Conservation (phyloP, 2,888 invertebrate genomes). For the Diarsia dahlii region DNA sequence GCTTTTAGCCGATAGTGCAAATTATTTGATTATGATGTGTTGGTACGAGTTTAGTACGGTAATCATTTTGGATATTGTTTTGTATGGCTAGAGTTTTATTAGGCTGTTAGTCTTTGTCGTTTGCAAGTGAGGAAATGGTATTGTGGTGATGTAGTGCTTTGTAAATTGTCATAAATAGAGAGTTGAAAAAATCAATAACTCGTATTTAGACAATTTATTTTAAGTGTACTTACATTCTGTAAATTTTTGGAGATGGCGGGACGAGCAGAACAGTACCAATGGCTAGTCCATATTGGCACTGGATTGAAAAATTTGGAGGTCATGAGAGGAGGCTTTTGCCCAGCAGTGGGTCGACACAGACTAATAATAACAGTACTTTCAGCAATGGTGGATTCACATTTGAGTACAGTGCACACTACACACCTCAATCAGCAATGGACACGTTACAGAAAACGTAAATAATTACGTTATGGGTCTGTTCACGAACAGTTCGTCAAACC, state of each 20-base stretch:
- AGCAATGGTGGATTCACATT: neutral
- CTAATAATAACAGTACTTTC: neutral
- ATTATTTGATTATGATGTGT: slow-evolving; percentile 43
- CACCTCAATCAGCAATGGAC: neutral
- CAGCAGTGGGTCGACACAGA: too few species aligned
- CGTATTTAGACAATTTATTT: neutral
- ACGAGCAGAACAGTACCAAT: too few species aligned
- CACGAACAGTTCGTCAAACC: neutral
- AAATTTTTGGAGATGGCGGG: neutral
- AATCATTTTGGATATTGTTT: slow-evolving; percentile 8
- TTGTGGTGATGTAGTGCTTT: neutral
- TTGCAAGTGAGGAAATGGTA: neutral
- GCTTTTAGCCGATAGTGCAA: slow-evolving; percentile 38
- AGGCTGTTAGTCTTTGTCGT: neutral
- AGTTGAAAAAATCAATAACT: neutral
- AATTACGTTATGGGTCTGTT: neutral
- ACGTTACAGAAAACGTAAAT: neutral
- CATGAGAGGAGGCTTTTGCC: too few species aligned
- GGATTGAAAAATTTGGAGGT: too few species aligned
- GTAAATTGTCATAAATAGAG: neutral
- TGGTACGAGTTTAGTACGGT: slow-evolving; percentile 27
- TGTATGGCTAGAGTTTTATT: neutral
- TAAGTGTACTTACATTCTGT: too few species aligned
- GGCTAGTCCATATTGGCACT: too few species aligned
- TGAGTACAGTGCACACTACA: neutral